Base-by-base conservation (phyloP, 2,797 vertebrate genomes). In the Sphenopsis melanotis region DNA sequence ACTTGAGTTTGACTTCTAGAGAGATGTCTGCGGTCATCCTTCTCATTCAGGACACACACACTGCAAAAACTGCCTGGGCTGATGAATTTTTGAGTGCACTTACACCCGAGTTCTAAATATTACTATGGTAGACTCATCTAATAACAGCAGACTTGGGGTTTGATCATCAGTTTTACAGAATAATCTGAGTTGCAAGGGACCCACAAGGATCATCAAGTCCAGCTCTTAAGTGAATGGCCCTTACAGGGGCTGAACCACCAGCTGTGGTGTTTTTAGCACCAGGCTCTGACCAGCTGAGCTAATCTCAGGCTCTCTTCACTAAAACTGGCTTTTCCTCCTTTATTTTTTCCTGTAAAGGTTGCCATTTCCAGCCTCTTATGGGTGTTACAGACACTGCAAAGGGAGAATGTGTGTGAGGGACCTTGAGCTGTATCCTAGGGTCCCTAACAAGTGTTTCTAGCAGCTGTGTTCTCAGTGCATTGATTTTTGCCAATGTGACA, bases 191-290 rank as follows among this genome's bases (percentile, higher is more conserved):
- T 77, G 26, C 49, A 69, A 47, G 56, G 29, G 7, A 47, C 14
- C 20, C 64, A 41, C 64, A 41, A 15, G 30, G 34, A 46, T 41
- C 26, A 15, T 15, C 39, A 68, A 46, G 19, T 23, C 29, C 63
- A 46, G 0, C 39, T 53, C 55, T 26, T 10, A 12, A 29, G 29
- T 7, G 55, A 39, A 44, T 20, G 24, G 22, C 11, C 16, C n/a
- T 6, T 20, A 3, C 16, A 69, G 41, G 64, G 21, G 1, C 12
- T 53, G 34, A 47, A 34, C 16, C 39, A 24, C 15, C 14, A 86
- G 1, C 3, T 0, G 0, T 32, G 41, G 26, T 61, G 30, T 3
- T 61, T 46, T 69, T 19, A 77, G 26, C 34, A 34, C 29, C 34
- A 61, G 24, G 21, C 21, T 47, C 34, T 86, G 55, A 46, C 29